These are phyloP conservation scores for Chanos chanos DNA, from an alignment of 2,797 vertebrate species.

Conservation along the genomic window DNA sequence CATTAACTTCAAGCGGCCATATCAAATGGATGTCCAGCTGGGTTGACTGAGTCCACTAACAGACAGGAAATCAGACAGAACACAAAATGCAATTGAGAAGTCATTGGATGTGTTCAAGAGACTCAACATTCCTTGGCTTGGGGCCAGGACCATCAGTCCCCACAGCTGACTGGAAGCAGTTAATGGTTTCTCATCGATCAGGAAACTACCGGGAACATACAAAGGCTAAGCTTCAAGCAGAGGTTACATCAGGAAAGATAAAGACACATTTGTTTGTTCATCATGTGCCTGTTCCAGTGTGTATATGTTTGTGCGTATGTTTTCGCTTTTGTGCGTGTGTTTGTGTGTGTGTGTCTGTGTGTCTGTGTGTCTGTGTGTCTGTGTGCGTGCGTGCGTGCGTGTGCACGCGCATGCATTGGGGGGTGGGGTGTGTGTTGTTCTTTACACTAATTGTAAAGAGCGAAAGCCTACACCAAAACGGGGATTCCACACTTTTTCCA, in stretches of 20 bases:
- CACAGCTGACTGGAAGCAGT: conserved; percentile 23
- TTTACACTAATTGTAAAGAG: too few relatives aligned
- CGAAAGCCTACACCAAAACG: too few relatives aligned
- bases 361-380: not conserved
- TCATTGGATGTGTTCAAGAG: not conserved
- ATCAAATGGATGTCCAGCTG: conserved; percentile 12
- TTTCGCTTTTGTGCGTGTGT: too few relatives aligned
- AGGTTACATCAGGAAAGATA: too few relatives aligned
- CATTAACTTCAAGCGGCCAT: conserved; percentile 12
- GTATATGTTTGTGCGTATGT: not conserved
- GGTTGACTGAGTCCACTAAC: conserved; percentile 2
- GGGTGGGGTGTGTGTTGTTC: too few relatives aligned
- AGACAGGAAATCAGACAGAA: conserved; percentile 22
- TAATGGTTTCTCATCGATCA: conserved; percentile 9
- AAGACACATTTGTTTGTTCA: too few relatives aligned
- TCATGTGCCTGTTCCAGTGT: too few relatives aligned
- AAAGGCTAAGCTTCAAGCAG: too few relatives aligned
- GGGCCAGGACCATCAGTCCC: conserved; percentile 8
- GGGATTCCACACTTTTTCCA: too few relatives aligned
- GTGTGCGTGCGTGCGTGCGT: not conserved
- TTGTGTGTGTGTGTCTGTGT: not conserved
- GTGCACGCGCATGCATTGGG: not conserved
- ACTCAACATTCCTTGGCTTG: not conserved
- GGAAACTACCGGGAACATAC: not conserved
- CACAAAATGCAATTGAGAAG: conserved; percentile 7